phyloP scores from a whole-genome alignment of 2,888 invertebrate species.

The Dichetophora obliterata region DNA sequence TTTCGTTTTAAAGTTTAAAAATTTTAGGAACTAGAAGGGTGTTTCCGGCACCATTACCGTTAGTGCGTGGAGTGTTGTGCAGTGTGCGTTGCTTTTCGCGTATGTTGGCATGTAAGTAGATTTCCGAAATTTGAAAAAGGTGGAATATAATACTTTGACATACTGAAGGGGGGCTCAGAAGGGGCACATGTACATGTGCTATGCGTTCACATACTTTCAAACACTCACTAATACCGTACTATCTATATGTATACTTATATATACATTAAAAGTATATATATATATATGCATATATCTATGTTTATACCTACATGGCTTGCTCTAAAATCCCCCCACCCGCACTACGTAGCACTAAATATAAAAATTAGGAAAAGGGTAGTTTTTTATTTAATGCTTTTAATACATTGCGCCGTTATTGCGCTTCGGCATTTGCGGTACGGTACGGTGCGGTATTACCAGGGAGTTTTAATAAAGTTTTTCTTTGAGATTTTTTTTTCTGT shows the following conservation, averaged over 20 bases:
- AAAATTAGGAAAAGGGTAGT: slow-evolving; percentile 52
- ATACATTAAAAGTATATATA: neutral
- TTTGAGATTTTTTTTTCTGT: slow-evolving; percentile 15
- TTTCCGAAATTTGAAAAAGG: slow-evolving; percentile 21
- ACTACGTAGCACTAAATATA: slow-evolving; percentile 42
- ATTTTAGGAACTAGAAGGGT: slow-evolving; percentile 54
- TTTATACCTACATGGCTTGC: slow-evolving; percentile 27
- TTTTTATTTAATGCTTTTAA: slow-evolving; percentile 48
- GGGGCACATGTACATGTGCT: too few relatives aligned
- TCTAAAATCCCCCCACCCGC: slow-evolving; percentile 21
- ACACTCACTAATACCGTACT: neutral
- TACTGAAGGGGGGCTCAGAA: neutral
- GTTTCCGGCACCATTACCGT: slow-evolving; percentile 48
- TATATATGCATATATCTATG: slow-evolving; percentile 31
- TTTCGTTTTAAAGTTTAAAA: slow-evolving; percentile 24
- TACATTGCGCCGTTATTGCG: slow-evolving; percentile 9
- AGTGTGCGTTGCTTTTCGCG: slow-evolving; percentile 39
- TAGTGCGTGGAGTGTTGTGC: slow-evolving; percentile 41
- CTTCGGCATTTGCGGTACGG: slow-evolving; percentile 13
- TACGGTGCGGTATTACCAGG: neutral
- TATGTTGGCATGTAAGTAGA: slow-evolving; percentile 48
- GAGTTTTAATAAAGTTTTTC: slow-evolving; percentile 33
- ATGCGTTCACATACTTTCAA: neutral
- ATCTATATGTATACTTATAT: neutral
- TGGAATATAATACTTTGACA: slow-evolving; percentile 38